Evolutionary conservation across 2,888 invertebrate genomes (phyloP).

Genomic region (Zaprionus lineosus): DNA sequence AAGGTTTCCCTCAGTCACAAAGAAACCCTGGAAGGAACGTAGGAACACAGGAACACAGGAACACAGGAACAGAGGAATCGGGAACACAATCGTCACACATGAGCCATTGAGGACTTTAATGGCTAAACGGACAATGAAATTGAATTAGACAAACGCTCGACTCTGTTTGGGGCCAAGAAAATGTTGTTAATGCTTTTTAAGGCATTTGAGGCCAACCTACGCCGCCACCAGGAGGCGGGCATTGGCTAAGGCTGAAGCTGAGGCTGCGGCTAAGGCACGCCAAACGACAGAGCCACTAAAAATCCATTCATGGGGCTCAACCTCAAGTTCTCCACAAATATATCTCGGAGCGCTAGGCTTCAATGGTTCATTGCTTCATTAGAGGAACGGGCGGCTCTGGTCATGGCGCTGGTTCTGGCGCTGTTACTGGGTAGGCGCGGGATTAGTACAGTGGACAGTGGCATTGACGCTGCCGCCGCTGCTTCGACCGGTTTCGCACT

Average conservation of each 20-base stretch:
- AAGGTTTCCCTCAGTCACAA: slow-evolving; percentile 27
- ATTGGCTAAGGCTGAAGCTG: not conserved
- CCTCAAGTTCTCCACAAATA: slow-evolving; percentile 31
- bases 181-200: too few relatives aligned
- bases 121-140: slow-evolving; percentile 63
- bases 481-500: slow-evolving; percentile 66
- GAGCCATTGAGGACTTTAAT: slow-evolving; percentile 33
- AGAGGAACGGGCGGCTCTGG: slow-evolving; percentile 42
- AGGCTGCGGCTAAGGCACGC: not conserved
- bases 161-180: too few relatives aligned
- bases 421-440: slow-evolving; percentile 28
- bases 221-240: too few relatives aligned
- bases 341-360: slow-evolving; percentile 50
- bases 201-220: too few relatives aligned
- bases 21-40: too few relatives aligned
- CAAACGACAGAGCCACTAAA: slow-evolving; percentile 12
- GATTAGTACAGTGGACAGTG: slow-evolving; percentile 33
- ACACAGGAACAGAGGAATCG: too few relatives aligned
- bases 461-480: not conserved
- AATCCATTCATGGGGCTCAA: slow-evolving; percentile 34
- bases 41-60: too few relatives aligned
- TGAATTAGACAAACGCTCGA: slow-evolving; percentile 66
- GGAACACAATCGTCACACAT: slow-evolving; percentile 30
- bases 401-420: too few relatives aligned
- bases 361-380: slow-evolving; percentile 66